A percentile compares a stretch with the other conserved stretches of the same genome.
Conservation (phyloP, 2,888 invertebrate species). For the Odontomyia ornata region DNA sequence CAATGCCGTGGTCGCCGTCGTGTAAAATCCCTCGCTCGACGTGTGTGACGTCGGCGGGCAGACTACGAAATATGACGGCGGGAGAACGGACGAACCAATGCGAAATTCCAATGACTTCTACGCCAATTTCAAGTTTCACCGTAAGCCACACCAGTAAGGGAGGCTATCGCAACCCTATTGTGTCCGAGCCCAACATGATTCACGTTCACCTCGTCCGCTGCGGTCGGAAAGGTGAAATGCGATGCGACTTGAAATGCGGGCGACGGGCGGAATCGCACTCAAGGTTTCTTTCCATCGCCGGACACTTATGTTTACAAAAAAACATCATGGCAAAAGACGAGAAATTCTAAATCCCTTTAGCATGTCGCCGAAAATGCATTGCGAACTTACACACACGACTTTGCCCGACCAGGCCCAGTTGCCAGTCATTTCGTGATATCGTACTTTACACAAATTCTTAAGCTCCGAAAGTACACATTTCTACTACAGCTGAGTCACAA, state of each 20-base stretch:
- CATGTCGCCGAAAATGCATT: not conserved
- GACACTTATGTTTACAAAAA: too few relatives aligned
- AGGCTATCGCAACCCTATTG: not conserved
- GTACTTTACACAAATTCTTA: conserved; percentile 25
- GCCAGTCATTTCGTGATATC: conserved; percentile 7
- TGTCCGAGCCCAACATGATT: not conserved
- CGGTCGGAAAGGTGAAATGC: not conserved
- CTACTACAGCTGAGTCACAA: conserved; percentile 32
- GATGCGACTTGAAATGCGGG: not conserved
- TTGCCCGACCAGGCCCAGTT: not conserved
- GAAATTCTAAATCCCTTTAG: too few relatives aligned
- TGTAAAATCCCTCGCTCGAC: not conserved
- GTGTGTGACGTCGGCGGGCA: conserved; percentile 13
- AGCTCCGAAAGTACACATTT: conserved; percentile 9
- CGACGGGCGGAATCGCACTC: too few relatives aligned
- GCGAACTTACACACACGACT: not conserved
- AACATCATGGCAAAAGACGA: too few relatives aligned
- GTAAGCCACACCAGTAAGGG: conserved; percentile 1
- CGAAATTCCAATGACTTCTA: conserved; percentile 28
- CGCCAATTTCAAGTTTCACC: not conserved
- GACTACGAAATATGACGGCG: not conserved
- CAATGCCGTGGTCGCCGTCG: conserved; percentile 17
- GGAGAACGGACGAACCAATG: conserved; percentile 7
- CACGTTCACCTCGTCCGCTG: not conserved
- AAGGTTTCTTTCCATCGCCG: too few relatives aligned